Base-by-base conservation (phyloP, 2,888 invertebrate species). In the Cataglyphis rosenhaueri region DNA sequence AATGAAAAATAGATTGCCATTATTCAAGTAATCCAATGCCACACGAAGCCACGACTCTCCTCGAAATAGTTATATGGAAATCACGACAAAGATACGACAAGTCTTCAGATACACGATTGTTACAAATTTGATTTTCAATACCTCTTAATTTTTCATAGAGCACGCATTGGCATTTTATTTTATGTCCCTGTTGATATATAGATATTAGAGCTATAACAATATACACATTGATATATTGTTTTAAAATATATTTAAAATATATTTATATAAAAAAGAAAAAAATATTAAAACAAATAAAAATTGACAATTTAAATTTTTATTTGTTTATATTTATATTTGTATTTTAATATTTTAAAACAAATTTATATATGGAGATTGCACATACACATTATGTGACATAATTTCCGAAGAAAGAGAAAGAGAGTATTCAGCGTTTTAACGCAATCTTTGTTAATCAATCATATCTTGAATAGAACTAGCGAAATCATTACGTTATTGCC, bases 11-110 rank as follows among this genome's bases (percentile, higher is more conserved):
- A 83, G 87, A 83, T 85, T 79, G 87, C 81, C 86, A 87, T 88
- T 85, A 85, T 83, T 89, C 82, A 86, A 75, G 85, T 90, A 89
- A 91, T 90, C 85, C 86, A 85, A 91, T 86, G 78, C 83, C 48
- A 74, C 85, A 82, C 76, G 70, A 81, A 79, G 68, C 57, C 81
- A 78, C 82, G 79, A 87, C 61, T 84, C 82, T 78, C 62, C 75
- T 15, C 62, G 41, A 66, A 48, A 82, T 75, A 55, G 74, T 84
- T 82, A 79, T 64, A 71, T 12, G 38, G 57, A 70, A 81, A 82
- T 81, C 68, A 78, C 21, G 29, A 15, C 32, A 15, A 25, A 57
- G 18, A 57, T 38, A 32, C 3, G 25, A 25, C 12, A 68, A 70
- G 9, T 73, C 25, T 73, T 29, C 6, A 41, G 59, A 12, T 18